Evolutionary conservation across 1,140 invertebrate species (phyloP).

Genomic region (Globodera rostochiensis): DNA sequence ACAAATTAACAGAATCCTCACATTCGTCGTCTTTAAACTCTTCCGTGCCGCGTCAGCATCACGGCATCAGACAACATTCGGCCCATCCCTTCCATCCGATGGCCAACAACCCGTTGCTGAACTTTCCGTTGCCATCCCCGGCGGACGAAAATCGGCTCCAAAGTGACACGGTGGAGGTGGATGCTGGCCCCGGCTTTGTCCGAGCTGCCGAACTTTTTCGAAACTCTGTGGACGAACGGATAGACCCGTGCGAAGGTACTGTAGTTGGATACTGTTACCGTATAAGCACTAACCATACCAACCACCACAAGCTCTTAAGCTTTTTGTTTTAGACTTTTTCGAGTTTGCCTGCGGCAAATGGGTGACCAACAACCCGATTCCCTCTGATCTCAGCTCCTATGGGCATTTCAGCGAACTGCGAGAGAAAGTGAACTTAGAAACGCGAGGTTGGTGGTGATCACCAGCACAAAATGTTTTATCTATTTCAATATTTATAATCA

Average conservation of each 20-base stretch:
- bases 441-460: constrained; percentile 31
- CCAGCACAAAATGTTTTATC: neutral
- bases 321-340: constrained; percentile 32
- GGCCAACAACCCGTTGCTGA: neutral
- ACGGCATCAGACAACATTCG: constrained; percentile 8
- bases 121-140: neutral
- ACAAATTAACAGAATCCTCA: neutral
- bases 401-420: constrained; percentile 52
- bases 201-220: constrained; percentile 53
- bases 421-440: constrained; percentile 51
- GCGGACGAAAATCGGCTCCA: constrained; percentile 15
- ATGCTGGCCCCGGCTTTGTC: constrained; percentile 41
- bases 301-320: too few relatives aligned
- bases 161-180: constrained; percentile 38
- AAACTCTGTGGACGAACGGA: constrained; percentile 44
- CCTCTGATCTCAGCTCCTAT: constrained; percentile 53
- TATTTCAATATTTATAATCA: constrained; percentile 6
- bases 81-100: constrained; percentile 8
- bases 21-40: neutral
- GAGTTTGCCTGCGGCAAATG: constrained; percentile 52
- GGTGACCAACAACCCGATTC: constrained; percentile 48
- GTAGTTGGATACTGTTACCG: neutral
- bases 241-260: constrained; percentile 58
- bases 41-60: neutral
- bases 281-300: neutral